phyloP scores from a whole-genome alignment of 2,888 invertebrate genomes.

The Ischnus inquisitorius region DNA sequence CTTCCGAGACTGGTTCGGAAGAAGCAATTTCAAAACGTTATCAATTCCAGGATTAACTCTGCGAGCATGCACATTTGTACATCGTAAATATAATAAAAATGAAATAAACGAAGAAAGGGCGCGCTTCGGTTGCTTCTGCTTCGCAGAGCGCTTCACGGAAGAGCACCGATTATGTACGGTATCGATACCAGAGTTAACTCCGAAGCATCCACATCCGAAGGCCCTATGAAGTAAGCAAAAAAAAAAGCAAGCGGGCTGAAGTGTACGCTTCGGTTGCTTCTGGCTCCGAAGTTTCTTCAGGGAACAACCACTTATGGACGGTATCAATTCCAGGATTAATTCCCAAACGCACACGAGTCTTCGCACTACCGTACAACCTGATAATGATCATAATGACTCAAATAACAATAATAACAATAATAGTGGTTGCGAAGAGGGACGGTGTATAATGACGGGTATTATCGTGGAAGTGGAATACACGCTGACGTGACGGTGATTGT shows the following conservation, averaged over 20 bases:
- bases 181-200: constrained; percentile 30
- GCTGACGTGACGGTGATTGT: constrained; percentile 62
- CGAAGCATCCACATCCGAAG: neutral
- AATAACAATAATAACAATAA: constrained; percentile 32
- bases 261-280: neutral
- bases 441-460: constrained; percentile 67
- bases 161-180: constrained; percentile 29
- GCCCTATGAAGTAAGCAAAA: neutral
- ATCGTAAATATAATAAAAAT: neutral
- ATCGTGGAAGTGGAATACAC: constrained; percentile 64
- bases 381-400: constrained; percentile 15
- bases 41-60: constrained; percentile 49
- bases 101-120: neutral
- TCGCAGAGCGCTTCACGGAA: constrained; percentile 25
- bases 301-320: constrained; percentile 35
- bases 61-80: neutral
- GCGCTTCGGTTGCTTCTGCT: neutral
- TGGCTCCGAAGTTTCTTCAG: constrained; percentile 9
- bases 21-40: constrained; percentile 27
- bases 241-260: neutral
- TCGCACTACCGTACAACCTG: constrained; percentile 43
- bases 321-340: constrained; percentile 45
- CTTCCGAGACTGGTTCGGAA: constrained; percentile 23
- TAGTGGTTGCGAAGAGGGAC: constrained; percentile 37
- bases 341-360: constrained; percentile 30